A percentile compares a stretch with the other conserved stretches of the same genome.
These are phyloP conservation scores for Turritopsis dohrnii DNA, from an alignment of 30 jellyfish, hydroid and myxozoan species.

Conservation along the genomic window DNA sequence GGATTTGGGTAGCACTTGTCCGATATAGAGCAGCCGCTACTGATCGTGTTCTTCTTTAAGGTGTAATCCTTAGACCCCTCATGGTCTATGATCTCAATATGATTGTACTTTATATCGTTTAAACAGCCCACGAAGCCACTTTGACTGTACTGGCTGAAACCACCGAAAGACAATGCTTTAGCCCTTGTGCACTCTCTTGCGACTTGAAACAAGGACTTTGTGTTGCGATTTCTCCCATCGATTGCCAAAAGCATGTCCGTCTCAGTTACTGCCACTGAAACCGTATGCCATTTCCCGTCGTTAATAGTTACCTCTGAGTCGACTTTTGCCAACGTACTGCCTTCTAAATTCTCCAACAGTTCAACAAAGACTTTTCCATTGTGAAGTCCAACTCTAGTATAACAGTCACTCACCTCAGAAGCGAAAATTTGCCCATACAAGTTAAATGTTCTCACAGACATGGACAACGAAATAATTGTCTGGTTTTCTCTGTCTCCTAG, in stretches of 20 bases:
- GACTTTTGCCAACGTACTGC: slow-evolving; percentile 31
- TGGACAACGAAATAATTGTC: background rate
- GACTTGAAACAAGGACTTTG: background rate
- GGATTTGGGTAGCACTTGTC: slow-evolving; percentile 86
- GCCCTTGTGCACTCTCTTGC: slow-evolving; percentile 14
- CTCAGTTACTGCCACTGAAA: slow-evolving; percentile 6
- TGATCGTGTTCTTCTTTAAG: slow-evolving; percentile 14
- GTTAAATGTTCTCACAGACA: slow-evolving; percentile 9
- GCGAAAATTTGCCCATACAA: background rate
- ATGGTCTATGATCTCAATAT: slow-evolving; percentile 15
- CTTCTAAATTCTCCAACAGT: slow-evolving; percentile 30
- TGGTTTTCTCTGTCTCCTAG: background rate
- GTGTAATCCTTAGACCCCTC: slow-evolving; percentile 29
- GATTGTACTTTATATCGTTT: slow-evolving; percentile 33
- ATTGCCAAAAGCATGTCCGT: slow-evolving; percentile 31
- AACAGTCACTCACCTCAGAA: background rate
- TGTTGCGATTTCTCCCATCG: slow-evolving; percentile 27
- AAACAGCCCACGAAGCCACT: slow-evolving; percentile 82
- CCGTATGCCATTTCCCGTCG: slow-evolving; percentile 80
- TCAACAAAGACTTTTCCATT: slow-evolving; percentile 66
- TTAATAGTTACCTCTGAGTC: slow-evolving; percentile 48
- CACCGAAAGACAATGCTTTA: slow-evolving; percentile 46
- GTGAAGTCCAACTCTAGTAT: slow-evolving; percentile 29
- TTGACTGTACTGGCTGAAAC: slow-evolving; percentile 34
- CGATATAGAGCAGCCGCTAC: slow-evolving; percentile 39